Evolutionary conservation across 2,797 vertebrate genomes (phyloP), one percentile per base, ranked within the genome.

Genomic region (Esox masquinongy): DNA sequence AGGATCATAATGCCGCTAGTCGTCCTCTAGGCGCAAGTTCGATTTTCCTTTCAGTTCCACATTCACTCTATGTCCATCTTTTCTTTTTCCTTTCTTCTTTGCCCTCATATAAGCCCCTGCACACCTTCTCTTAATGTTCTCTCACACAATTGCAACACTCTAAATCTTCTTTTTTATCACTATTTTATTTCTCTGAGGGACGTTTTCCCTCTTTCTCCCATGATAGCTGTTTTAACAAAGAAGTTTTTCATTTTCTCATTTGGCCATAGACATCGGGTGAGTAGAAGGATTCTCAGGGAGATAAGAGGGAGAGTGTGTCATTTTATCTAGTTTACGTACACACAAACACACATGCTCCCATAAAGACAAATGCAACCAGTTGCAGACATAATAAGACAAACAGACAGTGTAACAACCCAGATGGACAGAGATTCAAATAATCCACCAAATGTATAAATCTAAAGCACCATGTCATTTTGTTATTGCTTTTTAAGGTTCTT

Each of bases 1-100:
- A 19, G 17, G 17, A 24, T 22, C 56, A 59, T n/a, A 59, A 59
- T 82, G 84, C 84, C 82, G 86, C 84, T 24, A 79, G 84, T 85
- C 84, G 80, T 81, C 86, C 79, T 77, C 73, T 14, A 59, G 56
- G 50, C 19, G 3, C 29, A 6, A 15, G 19, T 31, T 7, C 16
- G 1, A 47, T 31, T 73, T 73, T 16, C 72, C 22, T 15, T 34
- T 26, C 50, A 51, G 19, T 24, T 6, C 2, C 19, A 73, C 53
- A 53, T 79, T 70, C 31, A 31, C 29, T 31, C 29, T 31, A 47
- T 47, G 43, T 61, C 75, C n/a, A 5, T 59, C 17, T 79, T 1
- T 77, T n/a, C 70, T 15, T 50, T 43, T 67, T 50, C 49, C 39
- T 59, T 50, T 73, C 4, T 63, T 43, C n/a, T 26, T 36, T 19